phyloP scores from a whole-genome alignment of 2,113 vertebrate species.

The Neopipo cinnamomea region DNA sequence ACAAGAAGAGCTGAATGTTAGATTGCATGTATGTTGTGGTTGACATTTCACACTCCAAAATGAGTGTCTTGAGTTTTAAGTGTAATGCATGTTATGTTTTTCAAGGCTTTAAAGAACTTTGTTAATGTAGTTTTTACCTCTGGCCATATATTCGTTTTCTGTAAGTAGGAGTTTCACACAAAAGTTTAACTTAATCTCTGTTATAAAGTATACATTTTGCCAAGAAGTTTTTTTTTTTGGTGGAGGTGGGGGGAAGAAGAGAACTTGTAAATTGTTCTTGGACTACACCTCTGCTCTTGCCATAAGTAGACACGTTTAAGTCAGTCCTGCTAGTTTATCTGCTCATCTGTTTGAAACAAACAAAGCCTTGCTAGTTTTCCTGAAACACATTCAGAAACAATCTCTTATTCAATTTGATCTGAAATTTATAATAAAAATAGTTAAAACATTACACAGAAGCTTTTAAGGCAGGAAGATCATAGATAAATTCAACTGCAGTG shows the following conservation, averaged over 20 bases:
- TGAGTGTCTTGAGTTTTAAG: not conserved
- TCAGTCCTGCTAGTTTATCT: not conserved
- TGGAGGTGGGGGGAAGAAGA: not conserved
- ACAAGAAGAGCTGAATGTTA: not conserved
- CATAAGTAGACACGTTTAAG: not conserved
- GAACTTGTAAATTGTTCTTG: not conserved
- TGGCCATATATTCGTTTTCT: not conserved
- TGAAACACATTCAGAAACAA: not conserved
- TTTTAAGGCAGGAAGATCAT: not conserved
- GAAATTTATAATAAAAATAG: not conserved
- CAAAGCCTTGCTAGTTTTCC: not conserved
- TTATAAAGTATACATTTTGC: not conserved
- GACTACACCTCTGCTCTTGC: not conserved
- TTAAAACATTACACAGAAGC: not conserved
- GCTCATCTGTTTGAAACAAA: not conserved
- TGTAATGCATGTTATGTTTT: not conserved
- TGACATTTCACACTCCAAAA: not conserved
- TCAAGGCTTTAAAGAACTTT: not conserved
- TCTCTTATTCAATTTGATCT: not conserved
- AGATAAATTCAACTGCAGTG: not conserved
- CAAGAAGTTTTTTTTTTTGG: not conserved
- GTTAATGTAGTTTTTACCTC: not conserved
- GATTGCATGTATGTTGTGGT: not conserved
- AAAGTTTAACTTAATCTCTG: not conserved
- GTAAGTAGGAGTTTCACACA: not conserved